Evolutionary conservation across 2,797 vertebrate species (phyloP), one percentile per base, ranked within the genome.

Genomic region (Spheniscus humboldti): DNA sequence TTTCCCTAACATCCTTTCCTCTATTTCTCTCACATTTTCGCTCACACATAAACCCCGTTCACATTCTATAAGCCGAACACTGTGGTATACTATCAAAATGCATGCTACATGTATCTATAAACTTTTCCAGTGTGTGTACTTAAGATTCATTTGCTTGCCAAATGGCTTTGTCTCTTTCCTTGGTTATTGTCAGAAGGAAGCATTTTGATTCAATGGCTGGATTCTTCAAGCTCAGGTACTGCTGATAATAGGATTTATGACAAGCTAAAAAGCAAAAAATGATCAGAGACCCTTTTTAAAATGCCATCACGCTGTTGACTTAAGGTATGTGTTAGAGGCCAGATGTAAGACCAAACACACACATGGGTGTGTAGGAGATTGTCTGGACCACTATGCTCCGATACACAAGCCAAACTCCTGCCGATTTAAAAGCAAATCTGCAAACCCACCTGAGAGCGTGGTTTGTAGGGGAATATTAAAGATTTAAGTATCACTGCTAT

Each of bases 71-170:
- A 86, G 88, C 77, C 2, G 64, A 95, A 93, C 64, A 77, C 53
- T 72, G 48, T 27, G 88, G 90, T 93, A 93, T 7, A 93, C 69
- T 94, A 95, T 90, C 90, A 95, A 92, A 94, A 94, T 39, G 56
- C 71, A 90, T 64, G 50, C 64, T 91, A 95, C 88, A 64, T 94
- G 93, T 96, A 96, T 96, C 92, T 95, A 94, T 94, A 97, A 97
- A 95, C 95, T 95, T 94, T 94, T 92, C 85, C 80, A 96, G 50
- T 79, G 75, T 86, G 86, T 96, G 89, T 92, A 96, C 47, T 96
- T 94, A 89, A 93, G 92, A 96, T 94, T 95, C 94, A 94, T 88
- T 95, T 93, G 62, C 92, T 95, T 95, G 92, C 93, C 95, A 97
- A 95, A 94, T 72, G 73, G 80, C 78, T 93, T 96, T 90, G 88